These are phyloP conservation scores for Oenanthe melanoleuca DNA, from an alignment of 2,113 vertebrate genomes.

Conservation along the genomic window DNA sequence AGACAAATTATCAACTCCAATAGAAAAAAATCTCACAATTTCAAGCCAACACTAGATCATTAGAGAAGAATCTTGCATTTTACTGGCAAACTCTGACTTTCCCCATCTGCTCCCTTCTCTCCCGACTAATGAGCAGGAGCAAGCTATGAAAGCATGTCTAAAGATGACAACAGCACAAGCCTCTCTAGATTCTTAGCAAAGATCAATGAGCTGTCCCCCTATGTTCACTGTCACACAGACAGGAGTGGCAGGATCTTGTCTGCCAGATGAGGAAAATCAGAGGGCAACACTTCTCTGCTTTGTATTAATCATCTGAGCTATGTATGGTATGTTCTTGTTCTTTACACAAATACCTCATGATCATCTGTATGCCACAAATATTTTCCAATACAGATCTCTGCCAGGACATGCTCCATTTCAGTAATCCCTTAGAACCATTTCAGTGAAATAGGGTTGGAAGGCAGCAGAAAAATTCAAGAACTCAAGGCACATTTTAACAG, in stretches of 20 bases:
- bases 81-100: neutral
- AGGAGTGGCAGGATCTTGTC: neutral
- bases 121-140: neutral
- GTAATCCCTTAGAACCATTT: neutral
- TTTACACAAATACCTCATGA: neutral
- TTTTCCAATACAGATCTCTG: conserved; percentile 12
- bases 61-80: conserved; percentile 19
- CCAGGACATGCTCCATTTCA: neutral
- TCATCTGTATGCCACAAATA: neutral
- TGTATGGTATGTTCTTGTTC: neutral
- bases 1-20: neutral
- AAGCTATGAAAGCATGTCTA: neutral
- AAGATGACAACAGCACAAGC: neutral
- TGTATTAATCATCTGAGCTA: neutral
- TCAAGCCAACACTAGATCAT: neutral
- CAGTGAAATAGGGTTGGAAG: neutral
- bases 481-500: neutral
- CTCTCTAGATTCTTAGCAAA: neutral
- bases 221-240: neutral
- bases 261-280: neutral
- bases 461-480: neutral
- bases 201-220: neutral
- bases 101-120: conserved; percentile 21
- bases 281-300: neutral
- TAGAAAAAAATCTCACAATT: neutral